Percentiles rank a stretch among this genome's conserved stretches.
Evolutionary conservation across 1,140 invertebrate species (phyloP).

Genomic region (Hyphantria cunea): DNA sequence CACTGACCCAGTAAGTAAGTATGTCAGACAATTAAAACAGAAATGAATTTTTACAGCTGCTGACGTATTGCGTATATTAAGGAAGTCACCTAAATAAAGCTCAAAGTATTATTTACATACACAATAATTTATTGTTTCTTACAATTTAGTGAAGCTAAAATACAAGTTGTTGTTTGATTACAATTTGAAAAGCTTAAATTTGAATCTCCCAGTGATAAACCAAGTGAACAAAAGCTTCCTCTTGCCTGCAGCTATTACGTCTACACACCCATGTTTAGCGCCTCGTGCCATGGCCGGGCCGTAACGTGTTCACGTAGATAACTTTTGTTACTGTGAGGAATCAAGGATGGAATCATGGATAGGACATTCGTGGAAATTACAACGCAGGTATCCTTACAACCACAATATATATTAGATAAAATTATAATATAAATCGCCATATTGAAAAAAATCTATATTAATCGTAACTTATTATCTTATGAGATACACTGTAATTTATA

Average conservation of each 20-base stretch:
- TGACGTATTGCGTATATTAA: conserved; percentile 28
- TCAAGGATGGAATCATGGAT: conserved; percentile 57
- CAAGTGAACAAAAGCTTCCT: conserved; percentile 72
- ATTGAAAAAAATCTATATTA: conserved; percentile 82
- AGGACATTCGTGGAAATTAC: conserved; percentile 76
- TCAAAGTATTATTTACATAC: conserved; percentile 79
- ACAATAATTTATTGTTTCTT: conserved; percentile 82
- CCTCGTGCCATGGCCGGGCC: conserved; percentile 54
- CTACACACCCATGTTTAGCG: conserved; percentile 72
- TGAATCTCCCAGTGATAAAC: conserved; percentile 69
- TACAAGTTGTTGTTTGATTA: conserved; percentile 79
- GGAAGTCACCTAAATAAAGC: conserved; percentile 75
- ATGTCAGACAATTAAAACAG: conserved; percentile 33
- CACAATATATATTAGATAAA: conserved; percentile 84
- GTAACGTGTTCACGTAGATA: conserved; percentile 34
- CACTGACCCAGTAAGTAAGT: conserved; percentile 33
- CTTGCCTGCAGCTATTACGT: conserved; percentile 59
- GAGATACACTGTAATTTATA: conserved; percentile 81
- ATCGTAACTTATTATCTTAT: conserved; percentile 79
- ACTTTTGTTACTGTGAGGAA: conserved; percentile 46
- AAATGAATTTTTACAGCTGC: conserved; percentile 41
- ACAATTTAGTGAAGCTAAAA: conserved; percentile 81
- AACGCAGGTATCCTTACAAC: conserved; percentile 82
- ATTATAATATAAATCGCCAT: conserved; percentile 82
- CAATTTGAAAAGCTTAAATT: conserved; percentile 76